Conservation (phyloP, 2,797 vertebrate species). For the Eulemur mongoz region DNA sequence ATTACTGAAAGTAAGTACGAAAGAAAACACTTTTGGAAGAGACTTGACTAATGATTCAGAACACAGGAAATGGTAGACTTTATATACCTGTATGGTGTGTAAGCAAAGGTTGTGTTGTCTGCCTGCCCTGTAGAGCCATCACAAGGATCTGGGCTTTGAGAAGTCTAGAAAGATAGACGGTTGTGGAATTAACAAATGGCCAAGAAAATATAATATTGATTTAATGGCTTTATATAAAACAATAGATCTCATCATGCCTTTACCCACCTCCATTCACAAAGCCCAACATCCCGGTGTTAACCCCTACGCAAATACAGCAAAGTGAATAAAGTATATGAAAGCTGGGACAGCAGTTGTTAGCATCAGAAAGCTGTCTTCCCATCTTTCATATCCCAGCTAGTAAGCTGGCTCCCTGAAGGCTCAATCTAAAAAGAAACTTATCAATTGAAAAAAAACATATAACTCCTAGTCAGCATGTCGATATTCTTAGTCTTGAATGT, state of each 20-base stretch:
- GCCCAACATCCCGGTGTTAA: neutral
- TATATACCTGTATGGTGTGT: accelerated
- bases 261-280: neutral
- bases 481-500: neutral
- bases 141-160: neutral
- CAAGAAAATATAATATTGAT: neutral
- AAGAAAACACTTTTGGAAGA: neutral
- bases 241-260: neutral
- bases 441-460: neutral
- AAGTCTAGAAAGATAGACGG: neutral
- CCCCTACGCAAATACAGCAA: neutral
- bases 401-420: neutral
- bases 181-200: neutral
- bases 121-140: neutral
- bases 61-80: neutral
- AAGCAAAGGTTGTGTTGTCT: neutral
- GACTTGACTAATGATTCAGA: neutral
- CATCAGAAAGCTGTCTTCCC: neutral
- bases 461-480: neutral
- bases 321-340: neutral
- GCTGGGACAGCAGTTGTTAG: neutral
- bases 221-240: neutral
- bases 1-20: neutral
- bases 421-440: neutral
- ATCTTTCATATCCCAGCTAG: too few relatives aligned